phyloP scores from a whole-genome alignment of 2,888 invertebrate genomes.

The Branchellion lobata region DNA sequence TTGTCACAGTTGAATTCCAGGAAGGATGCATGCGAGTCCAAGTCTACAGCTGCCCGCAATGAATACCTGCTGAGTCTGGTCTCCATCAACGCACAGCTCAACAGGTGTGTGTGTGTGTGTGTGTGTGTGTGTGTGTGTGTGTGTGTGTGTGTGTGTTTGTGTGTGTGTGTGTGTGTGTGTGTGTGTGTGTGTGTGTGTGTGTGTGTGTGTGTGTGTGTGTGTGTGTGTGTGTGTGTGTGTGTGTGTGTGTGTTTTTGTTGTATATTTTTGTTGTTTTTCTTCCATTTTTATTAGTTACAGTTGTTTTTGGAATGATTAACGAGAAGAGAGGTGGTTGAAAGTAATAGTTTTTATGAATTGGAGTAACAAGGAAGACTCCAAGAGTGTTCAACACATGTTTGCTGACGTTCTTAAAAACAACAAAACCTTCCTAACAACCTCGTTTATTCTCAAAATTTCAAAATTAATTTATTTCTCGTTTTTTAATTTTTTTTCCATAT shows the following conservation, averaged over 20 bases:
- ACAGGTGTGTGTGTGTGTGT: constrained; percentile 62
- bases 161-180: neutral
- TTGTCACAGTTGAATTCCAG: constrained; percentile 78
- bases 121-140: neutral
- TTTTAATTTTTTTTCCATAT: no score
- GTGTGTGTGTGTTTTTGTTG: neutral
- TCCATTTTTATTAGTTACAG: no score
- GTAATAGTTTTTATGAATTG: no score
- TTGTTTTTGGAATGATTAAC: no score
- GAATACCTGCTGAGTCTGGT: constrained; percentile 88
- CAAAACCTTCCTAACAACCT: no score
- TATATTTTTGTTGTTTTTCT: neutral
- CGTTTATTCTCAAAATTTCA: no score
- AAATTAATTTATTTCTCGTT: no score
- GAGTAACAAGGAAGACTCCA: no score
- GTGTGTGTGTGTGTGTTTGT: no score
- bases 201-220: neutral
- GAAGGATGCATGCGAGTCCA: constrained; percentile 86
- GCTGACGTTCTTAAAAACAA: no score
- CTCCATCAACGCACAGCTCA: constrained; percentile 88
- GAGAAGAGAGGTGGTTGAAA: no score
- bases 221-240: neutral
- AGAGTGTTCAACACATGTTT: no score
- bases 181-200: neutral
- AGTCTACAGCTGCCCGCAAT: constrained; percentile 88